These are phyloP conservation scores for Rattus rattus DNA, from an alignment of 2,113 vertebrate genomes.

Conservation along the genomic window DNA sequence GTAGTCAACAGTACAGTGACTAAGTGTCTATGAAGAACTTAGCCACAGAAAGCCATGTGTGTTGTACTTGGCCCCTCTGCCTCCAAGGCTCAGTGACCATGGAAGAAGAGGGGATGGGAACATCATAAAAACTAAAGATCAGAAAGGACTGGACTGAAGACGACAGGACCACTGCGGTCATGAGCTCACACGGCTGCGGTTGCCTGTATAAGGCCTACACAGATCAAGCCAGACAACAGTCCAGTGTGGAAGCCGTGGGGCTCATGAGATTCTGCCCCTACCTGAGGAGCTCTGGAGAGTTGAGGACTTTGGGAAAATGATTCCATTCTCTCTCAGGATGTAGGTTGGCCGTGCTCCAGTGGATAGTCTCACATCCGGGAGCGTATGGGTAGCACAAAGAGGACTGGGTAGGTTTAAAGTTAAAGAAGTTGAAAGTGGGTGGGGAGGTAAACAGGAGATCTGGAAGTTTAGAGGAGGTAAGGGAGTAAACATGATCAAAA, in stretches of 20 bases:
- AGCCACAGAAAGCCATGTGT: neutral
- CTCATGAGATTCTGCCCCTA: neutral
- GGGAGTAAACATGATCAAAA: neutral
- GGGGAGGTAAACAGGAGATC: too few relatives aligned
- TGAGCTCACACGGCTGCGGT: neutral
- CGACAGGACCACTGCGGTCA: neutral
- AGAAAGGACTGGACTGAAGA: neutral
- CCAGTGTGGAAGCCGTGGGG: too few relatives aligned
- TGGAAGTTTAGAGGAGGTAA: neutral
- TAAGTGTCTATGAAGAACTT: neutral
- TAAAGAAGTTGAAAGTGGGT: neutral
- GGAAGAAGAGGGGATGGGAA: neutral
- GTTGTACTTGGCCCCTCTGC: neutral
- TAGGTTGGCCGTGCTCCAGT: neutral
- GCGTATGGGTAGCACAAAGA: fast-evolving
- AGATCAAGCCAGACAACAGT: neutral
- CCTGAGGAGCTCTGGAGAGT: neutral
- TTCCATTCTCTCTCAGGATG: too few relatives aligned
- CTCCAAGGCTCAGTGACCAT: neutral
- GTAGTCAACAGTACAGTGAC: neutral
- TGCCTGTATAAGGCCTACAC: neutral
- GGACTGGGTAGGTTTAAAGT: neutral
- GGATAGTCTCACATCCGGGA: too few relatives aligned
- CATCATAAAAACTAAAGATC: neutral
- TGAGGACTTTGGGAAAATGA: neutral